Evolutionary conservation across 2,888 invertebrate genomes (phyloP).

Genomic region (Eupithecia pulchellata): DNA sequence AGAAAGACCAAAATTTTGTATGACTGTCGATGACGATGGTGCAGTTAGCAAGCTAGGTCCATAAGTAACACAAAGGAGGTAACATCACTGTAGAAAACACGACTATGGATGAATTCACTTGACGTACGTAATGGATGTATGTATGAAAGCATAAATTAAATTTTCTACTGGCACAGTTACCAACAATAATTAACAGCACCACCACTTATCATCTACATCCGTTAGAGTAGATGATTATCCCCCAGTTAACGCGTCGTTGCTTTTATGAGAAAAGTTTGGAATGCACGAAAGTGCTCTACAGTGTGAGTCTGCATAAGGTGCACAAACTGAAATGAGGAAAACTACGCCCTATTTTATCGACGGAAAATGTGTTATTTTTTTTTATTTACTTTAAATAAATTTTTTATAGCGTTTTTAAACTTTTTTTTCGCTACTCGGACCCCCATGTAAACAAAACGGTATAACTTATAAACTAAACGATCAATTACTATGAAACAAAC

Average conservation of each 20-base stretch:
- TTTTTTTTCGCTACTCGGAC: too few relatives aligned
- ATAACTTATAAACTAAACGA: too few relatives aligned
- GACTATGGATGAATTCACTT: slow-evolving; percentile 16
- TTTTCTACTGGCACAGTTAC: slow-evolving; percentile 49
- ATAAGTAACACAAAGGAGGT: background rate
- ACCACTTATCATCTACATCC: slow-evolving; percentile 40
- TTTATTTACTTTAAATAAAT: too few relatives aligned
- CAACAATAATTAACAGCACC: slow-evolving; percentile 41
- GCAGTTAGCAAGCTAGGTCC: background rate
- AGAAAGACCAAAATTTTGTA: background rate
- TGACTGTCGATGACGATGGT: too few relatives aligned
- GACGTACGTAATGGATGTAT: slow-evolving; percentile 9
- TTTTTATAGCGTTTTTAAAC: too few relatives aligned
- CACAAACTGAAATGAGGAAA: too few relatives aligned
- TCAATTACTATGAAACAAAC: too few relatives aligned
- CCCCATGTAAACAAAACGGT: too few relatives aligned
- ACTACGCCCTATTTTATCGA: too few relatives aligned
- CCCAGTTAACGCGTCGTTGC: slow-evolving; percentile 39
- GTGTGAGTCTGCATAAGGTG: too few relatives aligned
- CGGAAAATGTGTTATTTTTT: too few relatives aligned
- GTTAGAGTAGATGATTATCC: slow-evolving; percentile 40
- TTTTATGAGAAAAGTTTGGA: slow-evolving; percentile 29
- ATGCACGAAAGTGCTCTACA: slow-evolving; percentile 17
- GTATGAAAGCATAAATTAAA: slow-evolving; percentile 25
- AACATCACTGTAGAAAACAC: background rate